Evolutionary conservation across 2,797 vertebrate genomes (phyloP), one percentile per base, ranked within the genome.

Genomic region (Brotula barbata): DNA sequence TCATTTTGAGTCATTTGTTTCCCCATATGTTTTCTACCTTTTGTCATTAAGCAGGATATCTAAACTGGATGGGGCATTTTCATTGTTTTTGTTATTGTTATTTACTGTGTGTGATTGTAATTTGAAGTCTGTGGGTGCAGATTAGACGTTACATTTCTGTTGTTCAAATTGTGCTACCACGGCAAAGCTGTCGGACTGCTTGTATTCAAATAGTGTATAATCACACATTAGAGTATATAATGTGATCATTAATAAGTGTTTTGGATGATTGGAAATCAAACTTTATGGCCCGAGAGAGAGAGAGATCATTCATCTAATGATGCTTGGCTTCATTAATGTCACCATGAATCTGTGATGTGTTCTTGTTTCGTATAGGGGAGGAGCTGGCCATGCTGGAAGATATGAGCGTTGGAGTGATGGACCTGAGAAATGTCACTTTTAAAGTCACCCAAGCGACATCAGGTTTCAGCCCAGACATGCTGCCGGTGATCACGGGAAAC

Each of bases 381-480:
- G 97, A 99, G 84, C 79, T 99, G 74, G 93, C 96, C 41, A 99
- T 99, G 97, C 68, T 99, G 82, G 97, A 99, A 83, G 97, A 99
- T 64, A 99, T 99, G 97, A 97, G 93, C 64, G 85, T 96, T 7
- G 97, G 97, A 11, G 94, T 98, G 80, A 93, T 93, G 93, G 97
- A 99, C 87, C 89, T 99, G 81, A 94, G 96, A 71, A 99, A 99
- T 12, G 95, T 99, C 84, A 99, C 97, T 55, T 99, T 99, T 78
- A 99, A 99, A 91, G 94, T 99, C 46, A 98, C 95, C 9, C 96
- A 98, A 83, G 97, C 96, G 1, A 92, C 91, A 3, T 95, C 96
- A 0, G 92, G 56, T 28, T 91, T 95, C 1, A 89, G 92, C 21
- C 85, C 93, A 3, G 97, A 99, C 89, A 97, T 97, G 95, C 87